Evolutionary conservation across 2,797 vertebrate genomes (phyloP).

Genomic region (Coluber constrictor): DNA sequence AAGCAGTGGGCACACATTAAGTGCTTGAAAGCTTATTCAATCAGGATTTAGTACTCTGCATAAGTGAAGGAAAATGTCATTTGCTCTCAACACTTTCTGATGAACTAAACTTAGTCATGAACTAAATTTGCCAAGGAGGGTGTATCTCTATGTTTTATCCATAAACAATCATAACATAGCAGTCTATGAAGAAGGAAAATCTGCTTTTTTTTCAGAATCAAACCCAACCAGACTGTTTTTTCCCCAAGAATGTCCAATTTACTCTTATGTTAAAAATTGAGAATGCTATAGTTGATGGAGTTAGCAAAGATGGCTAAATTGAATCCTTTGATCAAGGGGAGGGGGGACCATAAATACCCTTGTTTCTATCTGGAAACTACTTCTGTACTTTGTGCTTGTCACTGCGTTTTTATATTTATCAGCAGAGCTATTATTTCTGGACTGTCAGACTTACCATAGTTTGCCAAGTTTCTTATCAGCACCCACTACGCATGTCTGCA

Average conservation of each 20-base stretch:
- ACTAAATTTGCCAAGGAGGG: neutral
- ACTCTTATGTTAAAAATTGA: neutral
- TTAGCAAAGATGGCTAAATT: too few relatives aligned
- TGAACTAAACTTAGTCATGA: neutral
- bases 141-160: neutral
- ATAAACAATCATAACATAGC: neutral
- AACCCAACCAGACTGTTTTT: neutral
- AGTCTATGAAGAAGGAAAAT: neutral
- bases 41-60: neutral
- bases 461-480: too few relatives aligned
- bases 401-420: too few relatives aligned
- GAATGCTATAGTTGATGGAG: neutral
- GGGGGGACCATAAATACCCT: too few relatives aligned
- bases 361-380: too few relatives aligned
- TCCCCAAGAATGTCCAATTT: neutral
- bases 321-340: too few relatives aligned
- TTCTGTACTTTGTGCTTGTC: too few relatives aligned
- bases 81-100: neutral
- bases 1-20: slow-evolving; percentile 57
- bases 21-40: slow-evolving; percentile 50
- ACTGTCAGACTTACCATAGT: too few relatives aligned
- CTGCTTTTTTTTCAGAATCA: neutral
- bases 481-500: too few relatives aligned
- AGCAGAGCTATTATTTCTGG: too few relatives aligned
- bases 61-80: neutral